phyloP scores from a whole-genome alignment of 2,113 vertebrate species.

The Leptodactylus fuscus region DNA sequence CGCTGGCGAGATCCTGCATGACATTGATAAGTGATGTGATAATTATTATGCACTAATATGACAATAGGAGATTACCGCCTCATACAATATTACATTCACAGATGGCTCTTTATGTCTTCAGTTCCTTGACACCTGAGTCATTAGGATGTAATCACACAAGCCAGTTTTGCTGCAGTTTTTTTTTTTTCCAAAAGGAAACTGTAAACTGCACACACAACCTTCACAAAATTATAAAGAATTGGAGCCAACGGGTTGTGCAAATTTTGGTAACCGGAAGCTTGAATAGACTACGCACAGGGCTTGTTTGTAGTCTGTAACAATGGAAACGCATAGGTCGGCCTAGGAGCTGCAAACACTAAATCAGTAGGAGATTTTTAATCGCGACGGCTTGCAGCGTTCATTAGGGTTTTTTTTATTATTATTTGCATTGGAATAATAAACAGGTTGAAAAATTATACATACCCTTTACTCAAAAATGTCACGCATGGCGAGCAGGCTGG shows the following conservation, averaged over 20 bases:
- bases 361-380: background rate
- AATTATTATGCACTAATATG: background rate
- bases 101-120: background rate
- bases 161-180: too few species aligned
- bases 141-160: too few species aligned
- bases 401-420: background rate
- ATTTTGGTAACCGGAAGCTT: too few species aligned
- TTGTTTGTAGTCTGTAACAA: too few species aligned
- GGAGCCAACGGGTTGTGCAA: too few species aligned
- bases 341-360: background rate
- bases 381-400: background rate
- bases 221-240: too few species aligned
- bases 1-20: too few species aligned
- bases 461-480: background rate
- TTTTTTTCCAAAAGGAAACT: too few species aligned
- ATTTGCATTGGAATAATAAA: background rate
- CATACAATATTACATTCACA: background rate
- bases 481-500: background rate
- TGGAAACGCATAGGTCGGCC: background rate
- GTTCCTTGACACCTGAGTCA: too few species aligned
- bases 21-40: background rate
- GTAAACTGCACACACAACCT: too few species aligned
- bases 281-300: too few species aligned
- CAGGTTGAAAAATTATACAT: background rate
- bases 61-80: background rate